phyloP scores from a whole-genome alignment of 2,888 invertebrate species.

The Tinea semifulvella region DNA sequence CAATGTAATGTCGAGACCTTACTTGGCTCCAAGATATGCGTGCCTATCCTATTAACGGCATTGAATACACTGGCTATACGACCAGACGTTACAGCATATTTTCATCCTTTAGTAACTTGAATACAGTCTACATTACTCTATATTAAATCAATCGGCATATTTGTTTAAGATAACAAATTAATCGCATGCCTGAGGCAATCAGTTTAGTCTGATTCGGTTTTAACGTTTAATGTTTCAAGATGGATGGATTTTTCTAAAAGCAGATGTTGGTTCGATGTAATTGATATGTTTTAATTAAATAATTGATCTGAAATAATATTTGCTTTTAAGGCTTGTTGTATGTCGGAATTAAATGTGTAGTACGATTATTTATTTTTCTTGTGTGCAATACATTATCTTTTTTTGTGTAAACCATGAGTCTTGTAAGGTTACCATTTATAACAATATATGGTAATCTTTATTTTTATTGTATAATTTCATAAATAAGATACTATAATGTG shows the following conservation, averaged over 20 bases:
- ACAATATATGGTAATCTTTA: too few species aligned
- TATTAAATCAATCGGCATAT: not conserved
- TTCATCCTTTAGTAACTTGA: not conserved
- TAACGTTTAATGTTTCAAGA: conserved; percentile 8
- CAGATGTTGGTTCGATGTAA: conserved; percentile 6
- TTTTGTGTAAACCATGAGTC: too few species aligned
- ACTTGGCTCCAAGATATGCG: conserved; percentile 8
- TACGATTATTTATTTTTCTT: too few species aligned
- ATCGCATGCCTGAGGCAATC: conserved; percentile 12
- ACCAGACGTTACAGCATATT: not conserved
- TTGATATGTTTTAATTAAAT: not conserved
- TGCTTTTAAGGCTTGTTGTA: too few species aligned
- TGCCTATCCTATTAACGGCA: conserved; percentile 8
- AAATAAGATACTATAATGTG: too few species aligned
- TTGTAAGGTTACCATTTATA: too few species aligned
- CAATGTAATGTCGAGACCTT: conserved; percentile 7
- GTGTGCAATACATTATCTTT: too few species aligned
- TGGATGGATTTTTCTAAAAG: conserved; percentile 8
- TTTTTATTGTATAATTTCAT: too few species aligned
- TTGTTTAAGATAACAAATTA: conserved; percentile 13
- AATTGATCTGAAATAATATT: conserved; percentile 5
- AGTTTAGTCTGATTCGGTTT: conserved; percentile 6
- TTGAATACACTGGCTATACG: not conserved
- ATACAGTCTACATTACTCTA: not conserved
- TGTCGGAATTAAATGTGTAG: too few species aligned